Conservation (phyloP, 2,113 vertebrate species). For the Ochotona princeps region DNA sequence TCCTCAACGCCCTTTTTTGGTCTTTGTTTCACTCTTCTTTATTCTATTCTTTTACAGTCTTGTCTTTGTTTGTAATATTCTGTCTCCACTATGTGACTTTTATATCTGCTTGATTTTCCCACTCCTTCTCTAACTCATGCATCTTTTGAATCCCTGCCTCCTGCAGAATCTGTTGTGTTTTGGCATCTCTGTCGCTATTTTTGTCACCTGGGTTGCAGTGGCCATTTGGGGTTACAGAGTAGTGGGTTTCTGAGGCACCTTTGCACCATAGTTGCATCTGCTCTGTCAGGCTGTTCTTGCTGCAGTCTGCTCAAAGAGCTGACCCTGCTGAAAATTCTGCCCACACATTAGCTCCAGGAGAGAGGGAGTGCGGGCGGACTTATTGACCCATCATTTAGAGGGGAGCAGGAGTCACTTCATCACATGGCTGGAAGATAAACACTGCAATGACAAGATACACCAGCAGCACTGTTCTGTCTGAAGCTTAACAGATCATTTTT, state of each 20-base stretch:
- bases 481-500: not conserved
- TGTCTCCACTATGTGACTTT: not conserved
- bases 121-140: not conserved
- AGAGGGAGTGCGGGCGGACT: slow-evolving; percentile 67
- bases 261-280: not conserved
- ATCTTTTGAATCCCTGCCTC: not conserved
- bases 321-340: slow-evolving; percentile 67
- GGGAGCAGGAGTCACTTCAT: slow-evolving; percentile 25
- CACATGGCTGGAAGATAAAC: slow-evolving; percentile 65
- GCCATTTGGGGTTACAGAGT: not conserved
- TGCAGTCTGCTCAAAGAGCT: slow-evolving; percentile 37
- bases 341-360: not conserved
- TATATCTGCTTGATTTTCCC: not conserved
- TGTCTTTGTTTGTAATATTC: not conserved
- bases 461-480: slow-evolving; percentile 33
- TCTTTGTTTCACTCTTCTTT: not conserved
- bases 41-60: not conserved
- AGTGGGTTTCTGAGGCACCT: not conserved
- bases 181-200: not conserved
- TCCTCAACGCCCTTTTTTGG: slow-evolving; percentile 11
- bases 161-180: not conserved
- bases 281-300: not conserved
- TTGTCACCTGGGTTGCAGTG: not conserved
- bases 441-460: slow-evolving; percentile 61
- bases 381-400: slow-evolving; percentile 76